Base-by-base conservation (phyloP, 2,797 vertebrate genomes). In the Macrochelys suwanniensis region DNA sequence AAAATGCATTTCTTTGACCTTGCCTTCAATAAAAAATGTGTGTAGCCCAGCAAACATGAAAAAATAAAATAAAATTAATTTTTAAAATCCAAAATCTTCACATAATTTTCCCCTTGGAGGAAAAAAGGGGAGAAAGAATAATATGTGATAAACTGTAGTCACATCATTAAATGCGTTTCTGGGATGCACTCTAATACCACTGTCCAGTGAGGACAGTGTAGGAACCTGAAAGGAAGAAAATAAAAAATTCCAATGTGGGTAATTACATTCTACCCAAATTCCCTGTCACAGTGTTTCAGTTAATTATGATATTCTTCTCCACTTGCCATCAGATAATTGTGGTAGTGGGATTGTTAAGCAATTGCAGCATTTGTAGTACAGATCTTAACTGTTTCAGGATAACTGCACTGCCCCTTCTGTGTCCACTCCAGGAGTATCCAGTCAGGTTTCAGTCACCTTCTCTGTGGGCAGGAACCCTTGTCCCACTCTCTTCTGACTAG, bases 71-170 rank as follows among this genome's bases (percentile, higher is more conserved):
- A 88, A 80, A 4, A 61, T 78, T 45, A 87, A 59, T 78, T 89
- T 90, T 79, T 56, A 87, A 84, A n/a, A 83, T 86, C 49, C 88
- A 96, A 94, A 92, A 92, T 1, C 25, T 85, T 90, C 23, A 71
- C 31, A 88, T 80, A 82, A 56, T 92, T 92, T 94, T 89, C 13
- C 59, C 59, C 57, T 87, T 77, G 82, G 88, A 94, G 65, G 50
- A 87, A 88, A 65, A 12, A 53, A 87, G 4, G 65, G 37, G 87
- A 88, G 77, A 10, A 47, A 87, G 65, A 94, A 87, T 82, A 85
- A 95, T 80, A 68, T 86, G 23, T 78, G 80, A 80, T 65, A 92
- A 91, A 89, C 57, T 2, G 11, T 82, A 84, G 68, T 45, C 79
- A 82, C 31, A 89, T 74, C 81, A 88, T 10, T 86, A 95, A 93